Base-by-base conservation (phyloP, 2,797 vertebrate genomes). In the Epinephelus coioides region DNA sequence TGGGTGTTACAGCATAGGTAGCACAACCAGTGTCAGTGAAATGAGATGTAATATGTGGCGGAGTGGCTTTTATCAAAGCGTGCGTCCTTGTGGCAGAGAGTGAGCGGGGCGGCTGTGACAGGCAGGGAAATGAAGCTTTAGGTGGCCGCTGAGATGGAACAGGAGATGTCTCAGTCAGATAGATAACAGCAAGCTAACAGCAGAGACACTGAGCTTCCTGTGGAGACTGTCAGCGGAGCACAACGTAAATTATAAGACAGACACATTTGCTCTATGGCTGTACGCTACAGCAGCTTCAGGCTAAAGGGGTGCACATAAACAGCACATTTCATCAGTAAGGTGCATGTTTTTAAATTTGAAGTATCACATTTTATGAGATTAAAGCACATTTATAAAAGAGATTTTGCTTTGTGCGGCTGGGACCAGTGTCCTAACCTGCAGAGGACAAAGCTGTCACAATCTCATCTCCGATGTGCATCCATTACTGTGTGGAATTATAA, bases 151-250 rank as follows among this genome's bases (percentile, higher is more conserved):
- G 85, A 89, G 88, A 91, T 85, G 88, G 81, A 89, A 87, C 86
- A 83, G 70, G 73, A 92, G 91, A 94, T 89, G 91, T 94, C 89
- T 92, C 89, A 75, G 82, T 89, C 89, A 91, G 91, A 94, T 89
- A 87, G 86, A 90, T 78, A 73, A 82, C 83, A 64, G 71, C 74
- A 14, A 46, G 88, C 80, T 86, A 86, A 89, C 80, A 62, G 76
- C 76, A 53, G 71, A 78, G 76, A 44, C 50, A 14, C 70, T 27
- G 59, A 76, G 68, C 74, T 80, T 81, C 87, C 90, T 69, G 78
- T 63, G 74, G 88, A 77, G 81, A 75, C 69, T 59, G 73, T 74
- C 74, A 82, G 60, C 13, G 14, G 38, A 74, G 69, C 65, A 12
- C 46, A n/a, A 51, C 23, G 40, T 70, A 73, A 83, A 78, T 84